These are phyloP conservation scores for Strigops habroptila DNA, from an alignment of 2,113 vertebrate genomes.

Conservation along the genomic window DNA sequence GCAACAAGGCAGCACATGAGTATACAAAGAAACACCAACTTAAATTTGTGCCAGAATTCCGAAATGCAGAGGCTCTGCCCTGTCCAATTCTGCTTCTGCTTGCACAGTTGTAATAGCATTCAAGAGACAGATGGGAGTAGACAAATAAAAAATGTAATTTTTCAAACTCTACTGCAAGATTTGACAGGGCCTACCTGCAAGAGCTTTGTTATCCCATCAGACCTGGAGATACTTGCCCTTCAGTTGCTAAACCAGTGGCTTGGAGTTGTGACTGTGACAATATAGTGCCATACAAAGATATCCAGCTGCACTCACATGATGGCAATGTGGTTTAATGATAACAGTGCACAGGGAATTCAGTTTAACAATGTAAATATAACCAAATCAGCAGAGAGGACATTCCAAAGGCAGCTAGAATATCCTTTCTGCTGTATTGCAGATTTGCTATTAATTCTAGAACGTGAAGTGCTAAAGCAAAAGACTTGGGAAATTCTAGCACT, in stretches of 20 bases:
- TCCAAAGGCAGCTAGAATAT: neutral
- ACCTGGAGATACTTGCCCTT: neutral
- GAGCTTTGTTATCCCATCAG: neutral
- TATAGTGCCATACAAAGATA: neutral
- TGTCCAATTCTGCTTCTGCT: neutral
- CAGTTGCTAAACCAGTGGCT: neutral
- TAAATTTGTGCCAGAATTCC: neutral
- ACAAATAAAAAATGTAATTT: neutral
- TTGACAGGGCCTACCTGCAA: neutral
- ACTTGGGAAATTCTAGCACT: neutral
- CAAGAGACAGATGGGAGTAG: neutral
- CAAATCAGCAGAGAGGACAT: neutral
- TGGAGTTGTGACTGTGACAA: neutral
- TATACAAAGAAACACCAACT: neutral
- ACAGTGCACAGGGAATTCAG: neutral
- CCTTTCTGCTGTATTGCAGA: neutral
- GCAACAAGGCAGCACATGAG: neutral
- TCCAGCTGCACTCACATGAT: neutral
- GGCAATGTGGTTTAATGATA: neutral
- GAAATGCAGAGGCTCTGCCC: neutral
- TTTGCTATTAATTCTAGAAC: neutral
- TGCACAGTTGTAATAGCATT: neutral
- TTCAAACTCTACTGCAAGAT: neutral
- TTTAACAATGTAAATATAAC: neutral
- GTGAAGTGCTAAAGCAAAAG: neutral